Conservation (phyloP, 2,113 vertebrate genomes). For the Neogobius melanostomus region DNA sequence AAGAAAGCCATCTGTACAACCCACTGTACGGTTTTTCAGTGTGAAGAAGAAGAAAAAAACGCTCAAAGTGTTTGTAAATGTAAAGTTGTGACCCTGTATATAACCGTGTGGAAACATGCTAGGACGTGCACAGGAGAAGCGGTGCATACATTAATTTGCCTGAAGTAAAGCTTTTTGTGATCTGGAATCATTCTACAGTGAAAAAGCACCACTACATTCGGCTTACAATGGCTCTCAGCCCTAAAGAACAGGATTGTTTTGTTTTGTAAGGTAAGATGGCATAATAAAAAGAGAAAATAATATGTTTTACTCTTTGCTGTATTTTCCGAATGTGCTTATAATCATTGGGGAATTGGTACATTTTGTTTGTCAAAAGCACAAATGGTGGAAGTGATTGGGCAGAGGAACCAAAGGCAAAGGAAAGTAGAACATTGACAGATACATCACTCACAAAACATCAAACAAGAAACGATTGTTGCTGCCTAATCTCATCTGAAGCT, state of each 20-base stretch:
- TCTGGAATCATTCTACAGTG: slow-evolving; percentile 7
- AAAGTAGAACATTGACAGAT: neutral
- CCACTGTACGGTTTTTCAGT: slow-evolving; percentile 37
- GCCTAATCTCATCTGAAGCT: no score
- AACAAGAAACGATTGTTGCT: no score
- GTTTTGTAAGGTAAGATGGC: slow-evolving; percentile 50
- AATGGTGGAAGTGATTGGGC: neutral
- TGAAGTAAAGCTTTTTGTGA: slow-evolving; percentile 24
- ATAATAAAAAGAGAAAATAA: slow-evolving; percentile 24
- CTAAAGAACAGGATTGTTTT: slow-evolving; percentile 24
- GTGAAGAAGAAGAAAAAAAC: slow-evolving; percentile 7
- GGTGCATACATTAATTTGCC: slow-evolving; percentile 33
- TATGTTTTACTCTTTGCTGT: slow-evolving; percentile 45
- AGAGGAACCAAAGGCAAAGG: neutral
- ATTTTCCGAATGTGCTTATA: slow-evolving; percentile 36
- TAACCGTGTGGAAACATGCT: slow-evolving; percentile 40
- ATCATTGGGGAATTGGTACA: slow-evolving; percentile 35
- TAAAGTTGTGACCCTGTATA: slow-evolving; percentile 56
- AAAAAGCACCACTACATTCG: slow-evolving; percentile 43
- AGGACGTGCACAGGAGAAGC: slow-evolving; percentile 26
- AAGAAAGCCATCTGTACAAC: slow-evolving; percentile 49
- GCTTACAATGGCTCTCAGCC: slow-evolving; percentile 14
- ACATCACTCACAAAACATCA: no score
- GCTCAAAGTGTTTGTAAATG: slow-evolving; percentile 40
- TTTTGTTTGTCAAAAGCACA: slow-evolving; percentile 20